Base-by-base conservation (phyloP, 2,113 vertebrate genomes). In the Terrapene triunguis region DNA sequence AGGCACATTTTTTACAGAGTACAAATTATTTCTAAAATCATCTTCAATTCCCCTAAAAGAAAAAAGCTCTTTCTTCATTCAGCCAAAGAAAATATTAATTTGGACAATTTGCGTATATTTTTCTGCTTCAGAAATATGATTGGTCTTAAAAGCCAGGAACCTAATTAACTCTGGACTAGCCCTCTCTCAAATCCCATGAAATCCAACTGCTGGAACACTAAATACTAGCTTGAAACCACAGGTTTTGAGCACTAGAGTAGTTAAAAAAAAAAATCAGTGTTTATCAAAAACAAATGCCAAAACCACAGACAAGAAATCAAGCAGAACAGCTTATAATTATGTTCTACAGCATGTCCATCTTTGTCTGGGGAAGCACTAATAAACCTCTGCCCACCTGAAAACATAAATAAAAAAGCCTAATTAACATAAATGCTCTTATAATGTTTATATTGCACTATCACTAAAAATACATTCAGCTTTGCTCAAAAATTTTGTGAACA, bases 211-310 rank as follows among this genome's bases (percentile, higher is more conserved):
- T 74, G 57, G 29, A 89, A 88, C 55, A 95, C 78, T 87, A 95
- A 96, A 88, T 12, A 83, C 32, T 55, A 80, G 85, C 8, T 89
- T 94, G 25, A 95, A 96, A 65, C 19, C 84, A 92, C 1, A 48
- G 32, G 92, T 62, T 91, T 24, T 4, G 17, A 95, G 42, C 54
- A 84, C 21, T 65, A 59, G 5, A 9, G 2, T 62, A 78, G 32
- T n/a, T 78, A 62, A 47, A 87, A 5, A 4, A 84, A 16, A 16
- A 6, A 51, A 22, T 8, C 12, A 82, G 53, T 29, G 24, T 88
- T 95, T 87, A 54, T 80, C 57, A 90, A 50, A 94, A 94, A 72
- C 22, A 87, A 96, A 92, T 95, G 21, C 51, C 82, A 87, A 80
- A n/a, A 82, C 55, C 17, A 93, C 13, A 29, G 72, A 50, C 35